Percentiles rank a stretch among this genome's conserved stretches.
Conservation (phyloP, 2,797 vertebrate genomes). For the Epinephelus awoara region DNA sequence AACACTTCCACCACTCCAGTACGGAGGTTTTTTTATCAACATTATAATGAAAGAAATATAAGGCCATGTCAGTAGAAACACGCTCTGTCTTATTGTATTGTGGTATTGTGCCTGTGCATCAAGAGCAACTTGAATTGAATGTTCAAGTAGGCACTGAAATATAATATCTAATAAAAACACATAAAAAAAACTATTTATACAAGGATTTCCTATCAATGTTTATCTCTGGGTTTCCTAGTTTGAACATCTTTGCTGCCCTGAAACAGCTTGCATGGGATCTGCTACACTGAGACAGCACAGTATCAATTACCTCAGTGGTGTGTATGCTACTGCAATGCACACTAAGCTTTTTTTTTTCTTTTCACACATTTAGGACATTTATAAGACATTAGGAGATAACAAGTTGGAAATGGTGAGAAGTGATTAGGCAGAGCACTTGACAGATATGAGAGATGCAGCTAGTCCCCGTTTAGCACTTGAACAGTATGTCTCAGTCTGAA, state of each 20-base stretch:
- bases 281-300: constrained; percentile 51
- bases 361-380: constrained; percentile 78
- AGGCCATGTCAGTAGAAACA: constrained; percentile 30
- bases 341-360: constrained; percentile 56
- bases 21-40: constrained; percentile 30
- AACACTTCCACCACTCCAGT: constrained; percentile 14
- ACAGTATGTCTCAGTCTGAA: constrained; percentile 74
- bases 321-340: constrained; percentile 68
- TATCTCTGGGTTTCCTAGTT: constrained; percentile 43
- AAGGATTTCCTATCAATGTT: constrained; percentile 42
- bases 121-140: constrained; percentile 48
- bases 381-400: constrained; percentile 79
- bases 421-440: constrained; percentile 80
- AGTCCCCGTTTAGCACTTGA: constrained; percentile 80
- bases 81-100: constrained; percentile 9
- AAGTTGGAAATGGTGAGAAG: constrained; percentile 83
- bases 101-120: constrained; percentile 25
- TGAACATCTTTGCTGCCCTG: constrained; percentile 52
- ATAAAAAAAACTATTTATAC: constrained; percentile 35
- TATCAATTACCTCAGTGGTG: constrained; percentile 62
- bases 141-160: constrained; percentile 50
- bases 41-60: constrained; percentile 35
- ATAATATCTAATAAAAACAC: constrained; percentile 51
- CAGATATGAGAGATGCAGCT: constrained; percentile 78
- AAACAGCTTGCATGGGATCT: constrained; percentile 60